These are phyloP conservation scores for Sarcoramphus papa DNA, from an alignment of 2,797 vertebrate genomes.

Conservation along the genomic window DNA sequence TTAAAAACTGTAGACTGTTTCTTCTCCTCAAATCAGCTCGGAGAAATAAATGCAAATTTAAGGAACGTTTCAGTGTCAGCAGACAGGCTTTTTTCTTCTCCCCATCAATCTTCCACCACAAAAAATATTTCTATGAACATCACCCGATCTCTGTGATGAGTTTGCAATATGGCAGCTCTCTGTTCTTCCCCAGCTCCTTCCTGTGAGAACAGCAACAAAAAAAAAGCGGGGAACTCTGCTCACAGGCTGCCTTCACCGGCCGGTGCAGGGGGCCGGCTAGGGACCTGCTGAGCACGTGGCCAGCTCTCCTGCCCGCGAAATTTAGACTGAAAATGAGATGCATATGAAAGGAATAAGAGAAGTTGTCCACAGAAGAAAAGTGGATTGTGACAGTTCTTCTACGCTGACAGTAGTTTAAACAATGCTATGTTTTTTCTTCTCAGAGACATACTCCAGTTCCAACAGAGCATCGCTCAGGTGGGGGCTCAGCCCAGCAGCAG, in stretches of 20 bases:
- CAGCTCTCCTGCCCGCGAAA: background rate
- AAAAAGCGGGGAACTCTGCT: no score
- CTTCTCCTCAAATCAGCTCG: background rate
- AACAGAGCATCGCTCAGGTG: no score
- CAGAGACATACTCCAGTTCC: background rate
- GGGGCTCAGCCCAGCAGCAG: background rate
- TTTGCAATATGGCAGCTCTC: background rate
- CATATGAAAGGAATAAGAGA: background rate
- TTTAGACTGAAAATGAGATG: background rate
- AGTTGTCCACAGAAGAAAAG: background rate
- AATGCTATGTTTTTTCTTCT: background rate
- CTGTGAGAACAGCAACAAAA: background rate
- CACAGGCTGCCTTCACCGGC: background rate
- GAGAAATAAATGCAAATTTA: background rate
- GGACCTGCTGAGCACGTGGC: fast-evolving
- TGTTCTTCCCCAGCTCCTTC: background rate
- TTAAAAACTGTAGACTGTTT: background rate
- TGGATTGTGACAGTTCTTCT: background rate
- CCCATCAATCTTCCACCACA: background rate
- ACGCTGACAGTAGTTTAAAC: fast-evolving
- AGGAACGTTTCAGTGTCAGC: background rate
- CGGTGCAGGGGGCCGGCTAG: fast-evolving
- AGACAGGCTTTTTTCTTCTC: background rate
- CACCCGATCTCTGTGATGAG: background rate
- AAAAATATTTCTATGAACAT: background rate